A percentile compares a stretch with the other conserved stretches of the same genome.
phyloP scores from a whole-genome alignment of 2,888 invertebrate genomes.

The Beris morrisii region DNA sequence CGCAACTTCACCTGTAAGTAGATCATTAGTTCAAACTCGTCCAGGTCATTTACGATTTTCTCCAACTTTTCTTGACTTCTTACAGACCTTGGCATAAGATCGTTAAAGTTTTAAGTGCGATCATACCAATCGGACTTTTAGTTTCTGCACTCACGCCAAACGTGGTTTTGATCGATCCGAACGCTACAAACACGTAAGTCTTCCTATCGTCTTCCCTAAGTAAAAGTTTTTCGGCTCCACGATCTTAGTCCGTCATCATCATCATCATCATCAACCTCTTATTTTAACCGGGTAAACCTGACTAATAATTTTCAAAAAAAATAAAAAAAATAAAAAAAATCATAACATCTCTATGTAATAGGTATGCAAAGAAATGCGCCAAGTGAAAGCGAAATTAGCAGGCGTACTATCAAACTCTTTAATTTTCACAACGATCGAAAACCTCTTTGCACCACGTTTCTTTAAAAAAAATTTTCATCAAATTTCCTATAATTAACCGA shows the following conservation, averaged over 20 bases:
- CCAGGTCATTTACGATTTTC: too few species aligned
- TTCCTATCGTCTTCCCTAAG: not conserved
- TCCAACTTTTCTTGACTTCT: not conserved
- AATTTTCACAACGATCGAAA: too few species aligned
- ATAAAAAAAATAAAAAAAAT: too few species aligned
- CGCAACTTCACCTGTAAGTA: slow-evolving; percentile 11
- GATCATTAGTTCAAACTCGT: not conserved
- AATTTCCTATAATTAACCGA: slow-evolving; percentile 16
- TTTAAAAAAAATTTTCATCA: too few species aligned
- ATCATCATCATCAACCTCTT: slow-evolving; percentile 8
- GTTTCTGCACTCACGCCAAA: slow-evolving; percentile 38
- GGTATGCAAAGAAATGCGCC: not conserved
- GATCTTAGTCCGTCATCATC: not conserved
- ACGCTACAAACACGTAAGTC: slow-evolving; percentile 38
- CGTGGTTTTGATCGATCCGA: slow-evolving; percentile 35
- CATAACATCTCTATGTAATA: too few species aligned
- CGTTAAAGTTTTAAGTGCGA: slow-evolving; percentile 33
- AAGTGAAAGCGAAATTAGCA: slow-evolving; percentile 20
- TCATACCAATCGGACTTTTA: slow-evolving; percentile 38
- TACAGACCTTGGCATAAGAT: slow-evolving; percentile 38
- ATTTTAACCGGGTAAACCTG: too few species aligned
- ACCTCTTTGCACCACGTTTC: too few species aligned
- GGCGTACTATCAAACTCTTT: too few species aligned
- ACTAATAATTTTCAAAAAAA: too few species aligned
- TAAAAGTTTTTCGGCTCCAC: slow-evolving; percentile 13